Evolutionary conservation across 2,113 vertebrate genomes (phyloP), one percentile per base, ranked within the genome.

Genomic region (Nymphicus hollandicus): DNA sequence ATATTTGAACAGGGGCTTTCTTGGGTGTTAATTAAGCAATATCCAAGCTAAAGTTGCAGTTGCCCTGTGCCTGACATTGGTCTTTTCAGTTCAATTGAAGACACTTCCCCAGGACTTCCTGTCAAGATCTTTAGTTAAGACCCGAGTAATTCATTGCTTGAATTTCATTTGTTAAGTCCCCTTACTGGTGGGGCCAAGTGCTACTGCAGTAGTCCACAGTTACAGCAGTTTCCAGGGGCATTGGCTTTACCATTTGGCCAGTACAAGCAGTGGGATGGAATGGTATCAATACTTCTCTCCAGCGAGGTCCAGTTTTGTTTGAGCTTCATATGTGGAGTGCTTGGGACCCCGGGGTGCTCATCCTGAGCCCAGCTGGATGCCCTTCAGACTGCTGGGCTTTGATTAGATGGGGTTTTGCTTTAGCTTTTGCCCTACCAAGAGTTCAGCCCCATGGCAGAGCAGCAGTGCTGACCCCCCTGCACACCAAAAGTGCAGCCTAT

Each of bases 321-420:
- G 53, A 55, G 35, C 46, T 73, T 84, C 22, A 1, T 73, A 22
- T 39, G 50, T 24, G 4, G 31, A 50, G 47, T 8, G 1, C 55
- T 49, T 63, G 35, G 11, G 55, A 55, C 63, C 14, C 16, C 1
- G 1, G 27, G 31, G 5, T 39, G 18, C 35, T 63, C 9, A 2
- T 11, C 28, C 17, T 0, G 0, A 60, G 24, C 37, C 39, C 0
- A 4, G 9, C 43, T 29, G 27, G 13, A n/a, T 66, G 44, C 28
- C 52, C 16, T 39, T 73, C 50, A 35, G 29, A 28, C 39, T 80
- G 19, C 81, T 73, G 73, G 33, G 13, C 58, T 58, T 66, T 60
- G 44, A 50, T 58, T 52, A 39, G 43, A 11, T 15, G 33, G 50
- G 10, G 13, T 60, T 79, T 66, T 66, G 23, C 44, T 46, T 50